Evolutionary conservation across 2,888 invertebrate species (phyloP).

Genomic region (Cotesia congregata): DNA sequence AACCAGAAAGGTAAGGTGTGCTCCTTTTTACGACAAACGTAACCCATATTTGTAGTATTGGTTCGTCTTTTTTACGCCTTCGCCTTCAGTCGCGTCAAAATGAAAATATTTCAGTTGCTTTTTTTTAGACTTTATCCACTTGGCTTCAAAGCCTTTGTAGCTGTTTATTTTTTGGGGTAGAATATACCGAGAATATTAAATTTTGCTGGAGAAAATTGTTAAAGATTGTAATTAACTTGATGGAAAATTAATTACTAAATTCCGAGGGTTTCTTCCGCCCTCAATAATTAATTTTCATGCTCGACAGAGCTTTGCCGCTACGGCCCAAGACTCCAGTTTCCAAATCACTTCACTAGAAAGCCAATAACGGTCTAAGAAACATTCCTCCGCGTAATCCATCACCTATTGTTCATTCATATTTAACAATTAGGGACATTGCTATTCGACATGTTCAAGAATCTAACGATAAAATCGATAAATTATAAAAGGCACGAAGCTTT

Average conservation of each 20-base stretch:
- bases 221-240: neutral
- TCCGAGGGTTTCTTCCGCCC: neutral
- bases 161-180: neutral
- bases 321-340: neutral
- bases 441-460: neutral
- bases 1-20: neutral
- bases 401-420: neutral
- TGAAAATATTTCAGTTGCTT: neutral
- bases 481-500: too few species aligned
- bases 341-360: slow-evolving; percentile 31
- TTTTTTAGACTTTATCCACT: neutral
- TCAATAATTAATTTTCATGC: neutral
- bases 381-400: slow-evolving; percentile 7
- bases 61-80: neutral
- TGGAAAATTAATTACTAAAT: neutral
- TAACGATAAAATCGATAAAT: too few species aligned
- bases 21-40: neutral
- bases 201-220: neutral
- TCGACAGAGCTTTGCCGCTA: slow-evolving; percentile 13
- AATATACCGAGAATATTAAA: neutral
- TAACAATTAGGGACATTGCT: slow-evolving; percentile 5
- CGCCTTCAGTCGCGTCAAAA: neutral
- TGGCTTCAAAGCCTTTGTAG: neutral
- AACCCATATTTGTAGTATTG: neutral
- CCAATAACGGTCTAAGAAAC: slow-evolving; percentile 44